phyloP scores from a whole-genome alignment of 2,888 invertebrate genomes.

The Nomada hirtipes region DNA sequence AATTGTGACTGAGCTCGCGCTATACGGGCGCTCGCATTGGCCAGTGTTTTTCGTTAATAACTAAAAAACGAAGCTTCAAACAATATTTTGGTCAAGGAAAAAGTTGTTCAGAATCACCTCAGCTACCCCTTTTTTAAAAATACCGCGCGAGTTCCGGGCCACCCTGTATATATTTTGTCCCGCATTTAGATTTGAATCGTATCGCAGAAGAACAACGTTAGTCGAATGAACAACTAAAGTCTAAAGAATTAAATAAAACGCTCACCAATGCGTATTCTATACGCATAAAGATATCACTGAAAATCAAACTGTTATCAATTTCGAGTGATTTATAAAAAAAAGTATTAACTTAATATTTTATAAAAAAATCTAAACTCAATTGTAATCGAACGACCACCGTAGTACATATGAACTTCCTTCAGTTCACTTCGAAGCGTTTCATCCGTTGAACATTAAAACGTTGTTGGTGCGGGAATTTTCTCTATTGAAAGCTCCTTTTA shows the following conservation, averaged over 20 bases:
- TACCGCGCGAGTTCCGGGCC: no score
- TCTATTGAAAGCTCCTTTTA: not conserved
- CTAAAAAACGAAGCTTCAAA: no score
- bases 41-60: no score
- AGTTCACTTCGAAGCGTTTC: not conserved
- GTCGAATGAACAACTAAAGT: not conserved
- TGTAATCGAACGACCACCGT: not conserved
- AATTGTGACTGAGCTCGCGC: no score
- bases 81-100: no score
- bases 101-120: no score
- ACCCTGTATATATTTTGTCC: not conserved
- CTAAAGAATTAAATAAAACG: not conserved
- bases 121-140: no score
- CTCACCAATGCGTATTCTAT: no score
- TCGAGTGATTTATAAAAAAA: not conserved
- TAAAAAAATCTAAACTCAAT: not conserved
- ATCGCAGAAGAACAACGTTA: not conserved
- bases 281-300: not conserved
- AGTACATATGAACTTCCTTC: constrained; percentile 19
- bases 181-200: not conserved
- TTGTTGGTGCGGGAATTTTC: not conserved
- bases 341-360: no score
- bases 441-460: not conserved
- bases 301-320: not conserved
- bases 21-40: no score